Evolutionary conservation across 2,888 invertebrate species (phyloP).

Genomic region (Eristalinus sepulchralis): DNA sequence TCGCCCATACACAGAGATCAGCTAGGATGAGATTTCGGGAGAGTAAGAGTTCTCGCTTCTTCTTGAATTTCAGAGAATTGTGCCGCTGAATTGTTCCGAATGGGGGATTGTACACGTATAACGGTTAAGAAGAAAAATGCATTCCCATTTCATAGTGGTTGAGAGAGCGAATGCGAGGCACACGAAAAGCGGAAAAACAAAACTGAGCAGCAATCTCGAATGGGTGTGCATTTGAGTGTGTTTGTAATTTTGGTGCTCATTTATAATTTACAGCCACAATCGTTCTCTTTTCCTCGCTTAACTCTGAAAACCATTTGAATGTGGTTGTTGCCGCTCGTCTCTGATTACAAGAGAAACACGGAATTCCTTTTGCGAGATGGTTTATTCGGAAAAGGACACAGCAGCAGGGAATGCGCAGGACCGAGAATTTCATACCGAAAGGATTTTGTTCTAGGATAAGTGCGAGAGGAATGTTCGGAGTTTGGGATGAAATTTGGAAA

Average conservation of each 20-base stretch:
- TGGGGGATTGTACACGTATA: conserved; percentile 50
- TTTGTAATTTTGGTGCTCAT: conserved; percentile 49
- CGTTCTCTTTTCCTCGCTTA: conserved; percentile 45
- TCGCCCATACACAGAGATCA: conserved; percentile 34
- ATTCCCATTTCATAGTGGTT: conserved; percentile 31
- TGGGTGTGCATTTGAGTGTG: neutral
- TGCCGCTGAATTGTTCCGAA: conserved; percentile 8
- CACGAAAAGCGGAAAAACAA: neutral
- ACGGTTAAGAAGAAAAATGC: conserved; percentile 51
- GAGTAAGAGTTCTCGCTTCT: conserved; percentile 21
- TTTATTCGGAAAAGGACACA: conserved; percentile 12
- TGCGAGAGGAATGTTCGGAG: neutral
- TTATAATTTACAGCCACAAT: conserved; percentile 53
- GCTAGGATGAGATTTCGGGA: conserved; percentile 34
- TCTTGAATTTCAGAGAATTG: conserved; percentile 11
- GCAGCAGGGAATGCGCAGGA: conserved; percentile 42
- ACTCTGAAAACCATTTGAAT: conserved; percentile 6
- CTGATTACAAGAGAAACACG: conserved; percentile 38
- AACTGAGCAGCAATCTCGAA: neutral
- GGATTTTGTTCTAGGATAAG: neutral
- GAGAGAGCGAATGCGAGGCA: conserved; percentile 12
- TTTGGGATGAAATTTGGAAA: neutral
- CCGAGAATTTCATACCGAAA: neutral
- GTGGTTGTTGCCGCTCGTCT: conserved; percentile 28
- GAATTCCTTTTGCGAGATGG: conserved; percentile 20